phyloP scores from a whole-genome alignment of 2,888 invertebrate species.

The Dasysyrphus tricinctus region DNA sequence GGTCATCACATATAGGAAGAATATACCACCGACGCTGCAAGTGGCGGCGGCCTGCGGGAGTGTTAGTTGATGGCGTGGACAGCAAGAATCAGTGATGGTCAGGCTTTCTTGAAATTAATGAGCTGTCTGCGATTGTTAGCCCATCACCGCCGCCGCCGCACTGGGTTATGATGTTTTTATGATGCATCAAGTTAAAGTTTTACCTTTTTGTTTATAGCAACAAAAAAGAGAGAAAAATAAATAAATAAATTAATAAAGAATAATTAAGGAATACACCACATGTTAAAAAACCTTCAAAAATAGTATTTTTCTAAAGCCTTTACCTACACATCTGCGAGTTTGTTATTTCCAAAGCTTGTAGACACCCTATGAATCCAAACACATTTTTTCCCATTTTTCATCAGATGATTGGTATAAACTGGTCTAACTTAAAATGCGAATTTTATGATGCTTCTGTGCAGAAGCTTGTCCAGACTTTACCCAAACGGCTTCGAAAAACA shows the following conservation, averaged over 20 bases:
- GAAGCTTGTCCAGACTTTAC: conserved; percentile 53
- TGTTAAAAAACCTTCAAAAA: too few species aligned
- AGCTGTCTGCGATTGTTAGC: conserved; percentile 66
- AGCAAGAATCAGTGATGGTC: conserved; percentile 18
- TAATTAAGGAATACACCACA: too few species aligned
- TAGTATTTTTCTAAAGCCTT: too few species aligned
- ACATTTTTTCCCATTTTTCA: background rate
- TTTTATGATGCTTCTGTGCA: conserved; percentile 41
- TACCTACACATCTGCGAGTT: too few species aligned
- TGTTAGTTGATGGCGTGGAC: conserved; percentile 18
- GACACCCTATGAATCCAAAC: too few species aligned
- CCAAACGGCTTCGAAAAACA: conserved; percentile 35
- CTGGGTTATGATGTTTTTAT: conserved; percentile 51
- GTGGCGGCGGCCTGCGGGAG: background rate
- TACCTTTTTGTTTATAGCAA: background rate
- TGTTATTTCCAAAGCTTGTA: too few species aligned
- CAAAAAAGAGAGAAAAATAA: background rate
- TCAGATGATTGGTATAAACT: background rate
- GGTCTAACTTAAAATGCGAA: background rate
- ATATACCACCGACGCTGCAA: conserved; percentile 48
- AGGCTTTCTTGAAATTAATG: conserved; percentile 65
- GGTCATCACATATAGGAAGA: background rate
- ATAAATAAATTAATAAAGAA: too few species aligned
- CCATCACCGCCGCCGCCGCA: conserved; percentile 39
- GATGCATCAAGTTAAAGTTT: conserved; percentile 1